Evolutionary conservation across 1,140 invertebrate species (phyloP).

Genomic region (Monochamus saltuarius): DNA sequence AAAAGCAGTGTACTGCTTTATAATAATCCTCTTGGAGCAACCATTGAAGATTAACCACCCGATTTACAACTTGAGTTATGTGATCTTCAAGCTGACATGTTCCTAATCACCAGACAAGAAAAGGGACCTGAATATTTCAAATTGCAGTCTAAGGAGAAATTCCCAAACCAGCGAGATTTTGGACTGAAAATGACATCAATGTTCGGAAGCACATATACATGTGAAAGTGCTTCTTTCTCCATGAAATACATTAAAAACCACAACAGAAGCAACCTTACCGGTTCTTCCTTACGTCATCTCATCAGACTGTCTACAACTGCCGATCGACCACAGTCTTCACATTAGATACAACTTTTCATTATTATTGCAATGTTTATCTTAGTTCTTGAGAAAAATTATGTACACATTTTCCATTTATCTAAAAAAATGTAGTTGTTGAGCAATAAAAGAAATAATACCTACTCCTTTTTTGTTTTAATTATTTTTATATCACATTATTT

Average conservation of each 20-base stretch:
- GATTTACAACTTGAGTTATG: slow-evolving; percentile 15
- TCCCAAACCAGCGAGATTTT: slow-evolving; percentile 17
- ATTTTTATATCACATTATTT: slow-evolving; percentile 10
- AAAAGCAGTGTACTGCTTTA: slow-evolving; percentile 16
- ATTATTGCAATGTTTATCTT: slow-evolving; percentile 2
- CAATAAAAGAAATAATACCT: slow-evolving; percentile 14
- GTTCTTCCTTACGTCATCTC: slow-evolving; percentile 4
- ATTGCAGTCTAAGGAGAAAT: slow-evolving; percentile 7
- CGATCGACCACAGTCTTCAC: slow-evolving; percentile 9
- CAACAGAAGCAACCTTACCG: neutral
- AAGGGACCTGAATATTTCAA: slow-evolving; percentile 12
- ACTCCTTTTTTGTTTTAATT: slow-evolving; percentile 6
- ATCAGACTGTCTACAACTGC: slow-evolving; percentile 3
- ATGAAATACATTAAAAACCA: slow-evolving; percentile 7
- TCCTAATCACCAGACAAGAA: too few relatives aligned
- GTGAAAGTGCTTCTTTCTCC: slow-evolving; percentile 11
- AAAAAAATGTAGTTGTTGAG: slow-evolving; percentile 14
- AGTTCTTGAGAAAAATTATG: neutral
- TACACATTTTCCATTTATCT: slow-evolving; percentile 2
- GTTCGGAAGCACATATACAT: slow-evolving; percentile 12
- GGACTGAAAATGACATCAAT: slow-evolving; percentile 17
- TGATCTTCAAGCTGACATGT: slow-evolving; percentile 12
- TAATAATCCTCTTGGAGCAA: slow-evolving; percentile 16
- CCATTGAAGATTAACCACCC: slow-evolving; percentile 18
- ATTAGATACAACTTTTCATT: slow-evolving; percentile 3